These are phyloP conservation scores for Procavia capensis DNA, from an alignment of 2,113 vertebrate genomes.

Conservation along the genomic window DNA sequence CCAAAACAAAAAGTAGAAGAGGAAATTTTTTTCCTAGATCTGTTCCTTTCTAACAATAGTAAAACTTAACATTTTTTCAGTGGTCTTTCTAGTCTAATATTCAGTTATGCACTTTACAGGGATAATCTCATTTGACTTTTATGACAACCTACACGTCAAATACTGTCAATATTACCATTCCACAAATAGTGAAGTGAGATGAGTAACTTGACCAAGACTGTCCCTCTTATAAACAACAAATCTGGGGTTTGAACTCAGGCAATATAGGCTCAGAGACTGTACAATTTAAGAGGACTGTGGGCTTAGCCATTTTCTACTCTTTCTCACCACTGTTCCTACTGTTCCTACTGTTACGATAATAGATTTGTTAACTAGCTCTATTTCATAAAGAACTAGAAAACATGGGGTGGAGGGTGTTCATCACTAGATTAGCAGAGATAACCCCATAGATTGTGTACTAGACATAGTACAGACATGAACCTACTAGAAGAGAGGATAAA, in stretches of 20 bases:
- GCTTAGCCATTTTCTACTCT: background rate
- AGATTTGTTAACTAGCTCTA: background rate
- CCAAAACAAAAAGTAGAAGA: conserved; percentile 17
- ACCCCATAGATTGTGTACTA: background rate
- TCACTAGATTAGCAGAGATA: background rate
- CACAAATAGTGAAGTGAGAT: background rate
- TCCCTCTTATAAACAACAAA: background rate
- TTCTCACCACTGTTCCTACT: background rate
- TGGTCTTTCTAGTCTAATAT: background rate
- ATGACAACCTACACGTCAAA: background rate
- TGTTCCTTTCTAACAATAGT: background rate
- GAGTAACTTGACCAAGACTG: background rate
- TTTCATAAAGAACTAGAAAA: background rate
- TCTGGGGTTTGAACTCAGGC: background rate
- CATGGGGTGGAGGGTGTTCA: background rate
- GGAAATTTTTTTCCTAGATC: background rate
- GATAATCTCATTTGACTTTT: background rate
- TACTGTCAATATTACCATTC: background rate
- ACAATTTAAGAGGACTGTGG: background rate
- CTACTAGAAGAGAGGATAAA: background rate
- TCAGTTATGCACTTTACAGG: background rate
- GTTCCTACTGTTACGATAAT: background rate
- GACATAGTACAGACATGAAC: background rate
- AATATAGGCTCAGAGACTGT: background rate
- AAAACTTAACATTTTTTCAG: background rate